phyloP scores from a whole-genome alignment of 2,888 invertebrate species.

The Melinaea marsaeus region DNA sequence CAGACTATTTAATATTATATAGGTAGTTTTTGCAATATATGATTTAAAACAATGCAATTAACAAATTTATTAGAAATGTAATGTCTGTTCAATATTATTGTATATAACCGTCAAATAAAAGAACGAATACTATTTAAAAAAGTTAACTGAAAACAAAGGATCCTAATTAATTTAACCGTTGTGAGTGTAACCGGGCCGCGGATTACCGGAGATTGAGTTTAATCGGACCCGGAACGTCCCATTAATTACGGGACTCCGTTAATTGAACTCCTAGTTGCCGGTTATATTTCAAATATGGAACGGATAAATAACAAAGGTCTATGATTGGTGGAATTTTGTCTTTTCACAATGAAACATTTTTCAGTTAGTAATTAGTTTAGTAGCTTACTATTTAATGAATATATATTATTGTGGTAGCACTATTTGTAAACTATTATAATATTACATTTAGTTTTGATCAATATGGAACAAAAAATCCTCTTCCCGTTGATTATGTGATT shows the following conservation, averaged over 20 bases:
- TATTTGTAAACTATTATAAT: background rate
- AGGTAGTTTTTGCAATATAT: no score
- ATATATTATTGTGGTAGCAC: background rate
- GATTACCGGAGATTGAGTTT: constrained; percentile 74
- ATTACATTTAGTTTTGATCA: background rate
- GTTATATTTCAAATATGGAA: constrained; percentile 67
- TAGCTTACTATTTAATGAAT: background rate
- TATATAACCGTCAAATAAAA: no score
- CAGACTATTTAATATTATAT: no score
- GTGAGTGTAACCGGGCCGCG: constrained; percentile 43
- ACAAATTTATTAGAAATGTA: no score
- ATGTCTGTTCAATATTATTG: no score
- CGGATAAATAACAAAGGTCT: constrained; percentile 31
- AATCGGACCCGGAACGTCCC: constrained; percentile 67
- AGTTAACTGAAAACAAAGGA: background rate
- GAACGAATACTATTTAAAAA: no score
- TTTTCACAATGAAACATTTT: background rate
- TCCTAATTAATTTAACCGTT: constrained; percentile 30
- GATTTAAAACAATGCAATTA: no score
- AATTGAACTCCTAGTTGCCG: constrained; percentile 66
- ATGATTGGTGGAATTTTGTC: background rate
- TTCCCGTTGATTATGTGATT: constrained; percentile 50
- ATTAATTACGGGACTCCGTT: constrained; percentile 71
- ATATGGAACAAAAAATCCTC: constrained; percentile 37
- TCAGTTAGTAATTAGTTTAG: background rate